Evolutionary conservation across 2,113 vertebrate species (phyloP).

Genomic region (Himantopus leucocephalus): DNA sequence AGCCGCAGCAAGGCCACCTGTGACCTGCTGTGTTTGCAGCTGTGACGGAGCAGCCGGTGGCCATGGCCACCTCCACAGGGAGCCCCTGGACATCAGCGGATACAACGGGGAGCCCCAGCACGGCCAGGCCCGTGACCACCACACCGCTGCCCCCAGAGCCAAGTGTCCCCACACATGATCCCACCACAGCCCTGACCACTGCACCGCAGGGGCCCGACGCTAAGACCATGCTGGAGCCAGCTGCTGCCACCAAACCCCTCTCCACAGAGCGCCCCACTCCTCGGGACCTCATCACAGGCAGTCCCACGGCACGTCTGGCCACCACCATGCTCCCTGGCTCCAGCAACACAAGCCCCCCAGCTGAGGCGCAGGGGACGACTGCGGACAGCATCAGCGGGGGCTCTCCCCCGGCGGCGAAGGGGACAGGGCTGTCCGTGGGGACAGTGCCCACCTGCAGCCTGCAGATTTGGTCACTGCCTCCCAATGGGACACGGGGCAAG

Average conservation of each 20-base stretch:
- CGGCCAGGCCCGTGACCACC: rapidly evolving
- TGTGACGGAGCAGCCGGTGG: rapidly evolving
- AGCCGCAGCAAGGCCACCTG: rapidly evolving
- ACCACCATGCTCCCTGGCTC: rapidly evolving
- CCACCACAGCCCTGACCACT: background rate
- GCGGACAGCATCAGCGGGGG: rapidly evolving
- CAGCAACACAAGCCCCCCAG: rapidly evolving
- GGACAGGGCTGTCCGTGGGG: rapidly evolving
- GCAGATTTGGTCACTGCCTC: background rate
- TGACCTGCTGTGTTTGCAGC: background rate
- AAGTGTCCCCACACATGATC: rapidly evolving
- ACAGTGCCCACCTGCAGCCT: background rate
- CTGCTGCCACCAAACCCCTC: background rate
- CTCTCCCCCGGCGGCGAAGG: rapidly evolving
- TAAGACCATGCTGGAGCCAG: background rate
- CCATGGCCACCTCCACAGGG: rapidly evolving
- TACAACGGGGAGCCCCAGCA: background rate
- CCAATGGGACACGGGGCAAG: background rate
- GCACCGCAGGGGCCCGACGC: rapidly evolving
- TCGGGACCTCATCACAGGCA: rapidly evolving
- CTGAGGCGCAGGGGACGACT: rapidly evolving
- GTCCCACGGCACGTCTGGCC: rapidly evolving
- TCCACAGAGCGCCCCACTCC: rapidly evolving
- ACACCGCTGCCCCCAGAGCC: rapidly evolving
- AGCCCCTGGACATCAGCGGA: rapidly evolving